Percentiles rank a stretch among this genome's conserved stretches.
Conservation (phyloP, 2,888 invertebrate genomes). For the Serripes groenlandicus region DNA sequence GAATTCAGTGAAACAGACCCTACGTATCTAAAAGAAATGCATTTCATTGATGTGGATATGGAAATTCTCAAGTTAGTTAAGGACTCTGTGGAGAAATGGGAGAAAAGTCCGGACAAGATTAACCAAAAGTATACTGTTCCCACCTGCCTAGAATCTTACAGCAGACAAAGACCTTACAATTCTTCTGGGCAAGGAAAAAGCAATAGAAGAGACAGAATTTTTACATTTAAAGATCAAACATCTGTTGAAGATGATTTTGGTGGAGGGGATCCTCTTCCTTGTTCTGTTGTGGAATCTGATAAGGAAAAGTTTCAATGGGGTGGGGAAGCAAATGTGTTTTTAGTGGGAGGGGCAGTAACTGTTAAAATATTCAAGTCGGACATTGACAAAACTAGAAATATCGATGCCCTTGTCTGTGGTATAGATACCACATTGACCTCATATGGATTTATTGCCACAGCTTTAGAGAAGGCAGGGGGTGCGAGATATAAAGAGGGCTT, state of each 20-base stretch:
- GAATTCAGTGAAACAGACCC: constrained; percentile 33
- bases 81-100: constrained; percentile 42
- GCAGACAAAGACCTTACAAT: not conserved
- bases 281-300: constrained; percentile 14
- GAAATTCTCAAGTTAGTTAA: constrained; percentile 52
- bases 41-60: constrained; percentile 63
- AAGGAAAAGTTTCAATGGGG: constrained; percentile 45
- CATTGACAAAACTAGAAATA: constrained; percentile 33
- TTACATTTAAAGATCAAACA: not conserved
- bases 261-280: not conserved
- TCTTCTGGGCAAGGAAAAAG: not conserved
- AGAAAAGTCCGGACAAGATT: constrained; percentile 30
- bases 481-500: constrained; percentile 18
- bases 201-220: not conserved
- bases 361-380: constrained; percentile 48
- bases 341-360: constrained; percentile 28
- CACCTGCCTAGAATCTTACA: constrained; percentile 10
- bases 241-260: not conserved
- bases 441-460: constrained; percentile 42
- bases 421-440: constrained; percentile 20
- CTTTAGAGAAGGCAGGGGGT: constrained; percentile 44
- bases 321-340: constrained; percentile 19
- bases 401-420: constrained; percentile 62
- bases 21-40: constrained; percentile 42
- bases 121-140: constrained; percentile 21